These are phyloP conservation scores for Liparis tanakae DNA, from an alignment of 2,797 vertebrate species.

Conservation along the genomic window DNA sequence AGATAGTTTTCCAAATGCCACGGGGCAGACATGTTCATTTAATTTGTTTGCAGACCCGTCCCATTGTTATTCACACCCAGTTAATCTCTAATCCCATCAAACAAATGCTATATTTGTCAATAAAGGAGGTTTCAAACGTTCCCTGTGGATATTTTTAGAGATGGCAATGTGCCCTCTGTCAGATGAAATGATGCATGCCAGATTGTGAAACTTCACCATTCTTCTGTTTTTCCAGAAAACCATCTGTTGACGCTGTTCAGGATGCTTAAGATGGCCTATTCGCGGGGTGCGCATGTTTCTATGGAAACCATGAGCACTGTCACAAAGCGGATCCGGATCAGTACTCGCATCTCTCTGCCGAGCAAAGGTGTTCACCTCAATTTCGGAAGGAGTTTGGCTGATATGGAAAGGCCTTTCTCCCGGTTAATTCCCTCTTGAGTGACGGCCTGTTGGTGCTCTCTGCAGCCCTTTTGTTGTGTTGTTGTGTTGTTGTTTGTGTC, in stretches of 20 bases:
- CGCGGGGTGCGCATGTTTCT: conserved; percentile 53
- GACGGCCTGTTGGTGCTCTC: conserved; percentile 60
- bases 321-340: conserved; percentile 68
- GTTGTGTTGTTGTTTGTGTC: conserved; percentile 58
- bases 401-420: conserved; percentile 49
- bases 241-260: conserved; percentile 54
- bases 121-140: conserved; percentile 27
- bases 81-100: conserved; percentile 35
- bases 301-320: conserved; percentile 66
- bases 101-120: conserved; percentile 13
- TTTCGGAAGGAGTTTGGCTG: conserved; percentile 61
- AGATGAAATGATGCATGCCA: conserved; percentile 51
- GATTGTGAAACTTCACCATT: conserved; percentile 52
- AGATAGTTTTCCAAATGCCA: conserved; percentile 41
- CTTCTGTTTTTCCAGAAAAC: conserved; percentile 44
- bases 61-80: not conserved
- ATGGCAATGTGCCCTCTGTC: conserved; percentile 41
- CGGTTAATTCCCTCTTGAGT: conserved; percentile 58
- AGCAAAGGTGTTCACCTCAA: conserved; percentile 79
- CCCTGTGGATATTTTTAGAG: conserved; percentile 36
- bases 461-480: conserved; percentile 38
- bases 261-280: conserved; percentile 51
- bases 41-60: conserved; percentile 2
- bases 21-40: conserved; percentile 17
- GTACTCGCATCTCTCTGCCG: conserved; percentile 56